Evolutionary conservation across 2,888 invertebrate genomes (phyloP), one percentile per base, ranked within the genome.

Genomic region (Microctonus aethiopoides): DNA sequence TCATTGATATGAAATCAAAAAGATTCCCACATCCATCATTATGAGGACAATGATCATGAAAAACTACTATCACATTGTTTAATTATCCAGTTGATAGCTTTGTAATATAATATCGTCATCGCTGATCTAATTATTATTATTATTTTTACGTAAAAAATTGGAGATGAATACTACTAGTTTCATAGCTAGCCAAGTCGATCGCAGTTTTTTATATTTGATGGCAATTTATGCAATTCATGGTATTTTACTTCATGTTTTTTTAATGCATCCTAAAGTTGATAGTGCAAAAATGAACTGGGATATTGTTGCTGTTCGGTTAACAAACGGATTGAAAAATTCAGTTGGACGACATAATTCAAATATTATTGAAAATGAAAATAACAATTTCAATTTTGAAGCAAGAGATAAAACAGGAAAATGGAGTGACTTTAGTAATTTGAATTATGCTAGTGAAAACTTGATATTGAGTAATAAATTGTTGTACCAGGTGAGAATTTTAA

Each of bases 181-280:
- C 32, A 57, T 57, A 29, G 41, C 32, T 16, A 29, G 9, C 13
- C 41, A 32, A 13, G 32, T 66, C 10, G 57, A 66, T 20, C 66
- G 66, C 4, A 66, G 41, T 32, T 66, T 57, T 29, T 32, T 66
- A 16, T 29, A 57, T 46, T 16, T 66, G 2, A 29, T 57, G 41
- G 66, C 32, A 41, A 66, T 66, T 20, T 66, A 66, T 46, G 66
- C 29, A 5, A 66, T 66, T 32, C 66, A 66, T 57, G 56, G 57
- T 16, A 20, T 66, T 16, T 57, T 66, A 57, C 46, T 66, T 4
- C 66, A 66, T 20, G 32, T 29, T 24, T 57, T 66, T 59, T 10
- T 66, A 32, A 16, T 20, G 10, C 57, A 26, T 41, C 39, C 57
- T 16, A 16, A 66, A 32, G 29, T n/a, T 32, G 16, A 32, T 29